Base-by-base conservation (phyloP, 2,888 invertebrate species). In the Brassicogethes aeneus region DNA sequence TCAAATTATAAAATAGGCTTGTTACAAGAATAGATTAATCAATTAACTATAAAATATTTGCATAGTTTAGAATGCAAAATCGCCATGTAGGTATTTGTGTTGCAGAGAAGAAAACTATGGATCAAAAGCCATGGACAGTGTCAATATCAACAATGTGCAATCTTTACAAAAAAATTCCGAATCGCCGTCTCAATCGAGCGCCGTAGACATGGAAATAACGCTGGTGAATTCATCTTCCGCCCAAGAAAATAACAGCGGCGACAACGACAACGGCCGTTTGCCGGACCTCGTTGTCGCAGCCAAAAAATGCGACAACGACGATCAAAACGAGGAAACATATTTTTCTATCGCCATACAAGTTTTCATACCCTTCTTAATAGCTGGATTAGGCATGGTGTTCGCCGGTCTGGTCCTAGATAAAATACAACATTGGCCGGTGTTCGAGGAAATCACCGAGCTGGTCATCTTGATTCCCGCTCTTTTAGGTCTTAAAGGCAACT, bases 401-500 rank as follows among this genome's bases (percentile, higher is more conserved):
- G 85, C 86, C 44, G 86, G 86, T 39, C 68, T 85, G 45, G 81
- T 85, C 32, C 71, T 86, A 42, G 83, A 85, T 62, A 68, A 73
- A 52, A 84, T 85, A 48, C 82, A 84, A 78, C 81, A 83, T 56
- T 85, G 84, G 84, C 68, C 72, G 36, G 82, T 84, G 33, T 85
- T 83, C 62, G 72, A 70, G 48, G 72, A 77, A 60, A 75, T 85
- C 5, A 77, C 79, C 32, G 83, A 84, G 61, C 71, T 84, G 41
- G 79, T 84, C 60, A 82, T 85, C 48, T 65, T 86, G 70, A 82
- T 86, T 36, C 85, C 86, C 17, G 82, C 86, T 1, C 66, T 87
- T 42, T 69, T 88, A 44, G 88, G 87, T 2, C 70, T 88, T 36
- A 88, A 88, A 66, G 88, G 88, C 15, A 87, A 87, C 61, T 69